A percentile compares a stretch with the other conserved stretches of the same genome.
phyloP scores from a whole-genome alignment of 2,888 invertebrate species.

The Mactromeris polynyma region DNA sequence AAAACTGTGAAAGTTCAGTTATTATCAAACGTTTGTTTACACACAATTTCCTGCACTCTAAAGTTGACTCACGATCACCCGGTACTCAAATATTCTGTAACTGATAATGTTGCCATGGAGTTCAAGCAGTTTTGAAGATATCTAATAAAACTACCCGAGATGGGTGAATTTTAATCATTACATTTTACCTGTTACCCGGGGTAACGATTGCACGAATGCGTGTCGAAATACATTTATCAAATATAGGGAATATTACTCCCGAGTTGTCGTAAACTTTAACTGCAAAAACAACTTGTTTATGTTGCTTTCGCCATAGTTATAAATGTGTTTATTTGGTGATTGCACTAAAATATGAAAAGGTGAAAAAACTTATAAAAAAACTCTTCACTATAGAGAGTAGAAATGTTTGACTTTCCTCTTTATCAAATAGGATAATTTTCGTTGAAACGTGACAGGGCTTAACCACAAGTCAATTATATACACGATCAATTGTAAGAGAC shows the following conservation, averaged over 20 bases:
- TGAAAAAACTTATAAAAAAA: not conserved
- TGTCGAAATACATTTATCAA: not conserved
- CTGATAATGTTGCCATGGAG: not conserved
- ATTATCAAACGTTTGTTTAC: not conserved
- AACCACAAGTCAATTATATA: not conserved
- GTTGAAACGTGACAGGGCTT: not conserved
- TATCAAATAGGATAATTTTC: not conserved
- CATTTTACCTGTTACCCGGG: not conserved
- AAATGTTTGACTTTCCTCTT: not conserved
- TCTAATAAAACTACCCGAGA: not conserved
- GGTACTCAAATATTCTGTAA: not conserved
- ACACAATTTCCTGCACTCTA: not conserved
- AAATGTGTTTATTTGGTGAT: not conserved
- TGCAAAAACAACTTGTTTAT: not conserved
- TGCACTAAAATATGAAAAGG: not conserved
- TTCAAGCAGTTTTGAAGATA: not conserved
- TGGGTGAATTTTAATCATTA: not conserved
- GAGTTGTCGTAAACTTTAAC: too few relatives aligned
- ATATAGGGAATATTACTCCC: too few relatives aligned
- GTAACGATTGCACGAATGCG: not conserved
- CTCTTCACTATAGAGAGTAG: not conserved
- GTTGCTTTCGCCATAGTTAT: not conserved
- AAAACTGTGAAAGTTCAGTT: not conserved
- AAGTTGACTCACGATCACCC: not conserved
- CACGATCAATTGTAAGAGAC: not conserved